These are phyloP conservation scores for Dendronephthya gigantea DNA, from an alignment of 64 coral and sea anemone species.

Conservation along the genomic window DNA sequence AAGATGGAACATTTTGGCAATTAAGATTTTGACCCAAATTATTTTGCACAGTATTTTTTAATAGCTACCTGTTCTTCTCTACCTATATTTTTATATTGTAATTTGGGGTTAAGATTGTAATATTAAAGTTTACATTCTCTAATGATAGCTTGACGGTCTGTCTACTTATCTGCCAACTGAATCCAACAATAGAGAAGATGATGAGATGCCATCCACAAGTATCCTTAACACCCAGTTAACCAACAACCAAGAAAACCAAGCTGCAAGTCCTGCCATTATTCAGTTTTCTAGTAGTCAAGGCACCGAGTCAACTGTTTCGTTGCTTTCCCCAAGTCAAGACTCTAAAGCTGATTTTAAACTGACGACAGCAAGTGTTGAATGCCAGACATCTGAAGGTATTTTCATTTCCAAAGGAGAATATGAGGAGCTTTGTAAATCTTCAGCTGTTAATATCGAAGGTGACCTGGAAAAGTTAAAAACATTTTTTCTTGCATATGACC, in stretches of 20 bases:
- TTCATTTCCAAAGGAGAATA: background rate
- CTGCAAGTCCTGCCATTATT: slow-evolving; percentile 2
- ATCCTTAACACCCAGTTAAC: background rate
- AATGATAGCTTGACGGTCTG: slow-evolving; percentile 24
- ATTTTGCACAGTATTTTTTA: slow-evolving; percentile 26
- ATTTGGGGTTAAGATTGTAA: slow-evolving; percentile 16
- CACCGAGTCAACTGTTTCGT: slow-evolving; percentile 16
- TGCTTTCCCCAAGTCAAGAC: slow-evolving; percentile 15
- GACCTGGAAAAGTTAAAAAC: slow-evolving; percentile 20
- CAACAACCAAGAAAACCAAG: slow-evolving; percentile 1
- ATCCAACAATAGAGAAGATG: slow-evolving; percentile 13
- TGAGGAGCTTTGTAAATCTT: background rate
- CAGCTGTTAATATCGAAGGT: background rate
- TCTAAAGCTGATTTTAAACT: background rate
- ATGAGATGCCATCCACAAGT: slow-evolving; percentile 1
- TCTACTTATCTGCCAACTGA: slow-evolving; percentile 13
- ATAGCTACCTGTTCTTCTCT: background rate
- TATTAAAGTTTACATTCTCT: background rate
- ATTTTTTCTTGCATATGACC: slow-evolving; percentile 13
- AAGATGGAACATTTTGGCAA: slow-evolving; percentile 22
- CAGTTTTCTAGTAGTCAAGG: slow-evolving; percentile 25
- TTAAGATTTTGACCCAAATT: slow-evolving; percentile 20
- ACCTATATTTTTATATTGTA: slow-evolving; percentile 25
- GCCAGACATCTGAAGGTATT: background rate
- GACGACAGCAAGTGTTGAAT: background rate